phyloP scores from a whole-genome alignment of 1,140 invertebrate genomes.

The Brachionus paranguensis region DNA sequence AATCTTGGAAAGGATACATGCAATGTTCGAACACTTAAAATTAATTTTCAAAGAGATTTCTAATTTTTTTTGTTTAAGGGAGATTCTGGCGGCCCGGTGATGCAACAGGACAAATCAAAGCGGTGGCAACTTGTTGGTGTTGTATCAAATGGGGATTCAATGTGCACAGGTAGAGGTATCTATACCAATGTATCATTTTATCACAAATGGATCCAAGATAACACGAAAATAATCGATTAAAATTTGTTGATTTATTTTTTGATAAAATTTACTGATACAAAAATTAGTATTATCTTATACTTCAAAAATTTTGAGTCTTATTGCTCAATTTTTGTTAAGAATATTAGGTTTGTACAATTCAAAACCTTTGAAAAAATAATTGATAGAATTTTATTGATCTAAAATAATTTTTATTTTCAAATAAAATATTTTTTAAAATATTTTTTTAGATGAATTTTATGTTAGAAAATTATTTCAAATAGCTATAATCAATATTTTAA shows the following conservation, averaged over 20 bases:
- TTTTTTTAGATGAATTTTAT: neutral
- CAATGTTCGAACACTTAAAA: neutral
- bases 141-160: conserved; percentile 37
- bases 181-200: conserved; percentile 34
- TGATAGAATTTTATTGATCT: neutral
- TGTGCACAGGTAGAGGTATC: conserved; percentile 18
- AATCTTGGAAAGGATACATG: conserved; percentile 23
- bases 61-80: neutral
- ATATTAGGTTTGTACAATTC: neutral
- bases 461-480: neutral
- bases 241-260: neutral
- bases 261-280: neutral
- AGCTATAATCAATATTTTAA: neutral
- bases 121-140: conserved; percentile 22
- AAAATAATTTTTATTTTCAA: neutral
- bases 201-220: conserved; percentile 17
- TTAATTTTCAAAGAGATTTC: neutral
- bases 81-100: conserved; percentile 33
- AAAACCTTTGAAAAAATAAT: neutral
- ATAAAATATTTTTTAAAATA: neutral
- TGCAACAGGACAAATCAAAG: conserved; percentile 13
- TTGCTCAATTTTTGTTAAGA: neutral
- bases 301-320: neutral
- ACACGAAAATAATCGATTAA: neutral
- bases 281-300: neutral